Conservation (phyloP, 2,888 invertebrate genomes). For the Tholera decimalis region DNA sequence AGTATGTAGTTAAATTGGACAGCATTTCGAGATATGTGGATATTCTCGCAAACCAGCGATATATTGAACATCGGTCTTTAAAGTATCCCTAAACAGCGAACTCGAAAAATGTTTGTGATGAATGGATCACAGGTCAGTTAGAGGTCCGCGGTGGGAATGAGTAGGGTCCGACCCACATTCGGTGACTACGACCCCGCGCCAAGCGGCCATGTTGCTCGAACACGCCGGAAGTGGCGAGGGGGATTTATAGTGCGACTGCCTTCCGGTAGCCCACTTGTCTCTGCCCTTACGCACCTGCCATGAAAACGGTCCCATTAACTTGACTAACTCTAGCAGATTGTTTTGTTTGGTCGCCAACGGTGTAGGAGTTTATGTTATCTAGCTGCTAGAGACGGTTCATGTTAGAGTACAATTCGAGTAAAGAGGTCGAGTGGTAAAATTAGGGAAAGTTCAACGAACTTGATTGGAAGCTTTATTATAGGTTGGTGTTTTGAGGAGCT, state of each 20-base stretch:
- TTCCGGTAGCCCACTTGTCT: slow-evolving; percentile 81
- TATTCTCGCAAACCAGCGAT: too few species aligned
- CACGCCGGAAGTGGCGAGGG: slow-evolving; percentile 80
- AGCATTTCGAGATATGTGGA: too few species aligned
- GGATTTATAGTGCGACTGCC: slow-evolving; percentile 80
- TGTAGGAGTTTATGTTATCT: slow-evolving; percentile 45
- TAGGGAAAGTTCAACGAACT: neutral
- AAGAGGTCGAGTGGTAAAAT: slow-evolving; percentile 13
- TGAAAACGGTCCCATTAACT: slow-evolving; percentile 66
- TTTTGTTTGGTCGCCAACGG: slow-evolving; percentile 35
- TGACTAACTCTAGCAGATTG: slow-evolving; percentile 46
- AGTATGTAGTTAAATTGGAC: too few species aligned
- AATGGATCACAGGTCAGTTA: slow-evolving; percentile 12
- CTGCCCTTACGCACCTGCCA: slow-evolving; percentile 75
- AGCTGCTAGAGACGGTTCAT: neutral
- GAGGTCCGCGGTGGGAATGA: neutral
- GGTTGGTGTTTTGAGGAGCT: neutral
- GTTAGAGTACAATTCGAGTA: slow-evolving; percentile 11
- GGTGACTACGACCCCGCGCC: slow-evolving; percentile 65
- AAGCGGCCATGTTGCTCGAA: slow-evolving; percentile 74
- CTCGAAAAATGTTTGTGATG: slow-evolving; percentile 42
- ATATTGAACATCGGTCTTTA: neutral
- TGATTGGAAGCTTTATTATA: neutral
- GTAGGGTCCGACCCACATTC: slow-evolving; percentile 44
- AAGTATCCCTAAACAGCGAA: slow-evolving; percentile 25